Evolutionary conservation across 2,888 invertebrate species (phyloP), one percentile per base, ranked within the genome.

Genomic region (Endomychus coccineus): DNA sequence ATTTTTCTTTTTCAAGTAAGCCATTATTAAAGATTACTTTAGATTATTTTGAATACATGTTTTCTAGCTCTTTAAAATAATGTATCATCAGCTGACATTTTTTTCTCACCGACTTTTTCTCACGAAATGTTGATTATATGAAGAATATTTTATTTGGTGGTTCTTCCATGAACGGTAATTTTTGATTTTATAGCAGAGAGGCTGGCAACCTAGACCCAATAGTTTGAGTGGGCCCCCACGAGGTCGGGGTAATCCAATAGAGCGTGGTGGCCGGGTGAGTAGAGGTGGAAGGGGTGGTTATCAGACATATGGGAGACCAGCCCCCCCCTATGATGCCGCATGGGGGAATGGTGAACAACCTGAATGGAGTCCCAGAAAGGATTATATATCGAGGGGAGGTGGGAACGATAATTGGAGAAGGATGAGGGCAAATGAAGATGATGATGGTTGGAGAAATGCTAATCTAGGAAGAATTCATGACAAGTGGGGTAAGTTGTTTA

Each of bases 311-410:
- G 59, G 59, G 3, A 50, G 62, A 27, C 46, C 52, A 7, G 36
- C 51, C 6, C 51, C 68, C 64, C 55, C 62, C 58, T 53, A 64
- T 55, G 62, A 61, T 55, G 65, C 63, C 40, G 68, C 70, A 15
- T 75, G 75, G 74, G 67, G 75, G 49, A 62, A 74, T 48, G 74
- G 74, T 45, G 70, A 65, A 22, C 71, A 71, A 39, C 55, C 71
- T 9, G 75, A 75, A 42, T 75, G 75, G 72, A 73, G 73, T 56
- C 74, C 75, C 13, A 66, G 75, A 33, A 76, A 76, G 53, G 75
- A 75, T 42, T 66, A 69, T 36, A 63, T 66, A 24, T 61, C 68
- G 10, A 50, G 64, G 27, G 64, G 66, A 15, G 50, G 64, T 44
- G 66, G 68, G 24, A 48, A 46, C 42, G 62, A 63, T 34, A 68